phyloP scores from a whole-genome alignment of 1,140 invertebrate species.

The Aricia agestis region DNA sequence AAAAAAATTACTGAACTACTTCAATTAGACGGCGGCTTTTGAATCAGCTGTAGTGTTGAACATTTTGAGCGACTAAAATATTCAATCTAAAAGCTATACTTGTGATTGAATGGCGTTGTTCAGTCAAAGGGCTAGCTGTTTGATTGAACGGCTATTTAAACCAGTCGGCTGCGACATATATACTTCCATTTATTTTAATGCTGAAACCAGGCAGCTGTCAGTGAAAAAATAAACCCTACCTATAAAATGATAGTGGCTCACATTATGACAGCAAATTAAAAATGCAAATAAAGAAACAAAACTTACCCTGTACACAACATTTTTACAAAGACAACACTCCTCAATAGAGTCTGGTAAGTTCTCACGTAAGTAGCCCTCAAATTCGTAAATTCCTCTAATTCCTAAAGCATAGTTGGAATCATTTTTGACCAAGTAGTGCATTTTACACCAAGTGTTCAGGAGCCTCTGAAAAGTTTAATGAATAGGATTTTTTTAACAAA shows the following conservation, averaged over 20 bases:
- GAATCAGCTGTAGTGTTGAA: no score
- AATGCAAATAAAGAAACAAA: neutral
- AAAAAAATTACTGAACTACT: no score
- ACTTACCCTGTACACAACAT: conserved; percentile 62
- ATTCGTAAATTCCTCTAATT: conserved; percentile 61
- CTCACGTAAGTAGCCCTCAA: conserved; percentile 57
- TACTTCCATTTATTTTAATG: no score
- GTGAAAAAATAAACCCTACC: no score
- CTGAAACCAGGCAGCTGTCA: no score
- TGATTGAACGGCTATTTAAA: no score
- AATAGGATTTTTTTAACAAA: conserved; percentile 1
- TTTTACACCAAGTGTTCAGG: conserved; percentile 51
- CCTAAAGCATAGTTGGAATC: conserved; percentile 56
- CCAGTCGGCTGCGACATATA: no score
- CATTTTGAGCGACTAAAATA: no score
- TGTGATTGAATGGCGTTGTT: no score
- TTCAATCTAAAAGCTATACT: no score
- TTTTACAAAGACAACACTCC: conserved; percentile 59
- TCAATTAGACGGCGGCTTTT: no score
- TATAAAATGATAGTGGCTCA: conserved; percentile 1
- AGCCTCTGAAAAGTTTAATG: conserved; percentile 49
- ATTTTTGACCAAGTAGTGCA: conserved; percentile 54
- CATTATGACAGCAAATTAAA: neutral
- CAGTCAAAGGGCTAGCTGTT: no score
- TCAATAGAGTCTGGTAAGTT: conserved; percentile 59